phyloP scores from a whole-genome alignment of 1,140 invertebrate genomes.

The Pseudomyrmex concolor region DNA sequence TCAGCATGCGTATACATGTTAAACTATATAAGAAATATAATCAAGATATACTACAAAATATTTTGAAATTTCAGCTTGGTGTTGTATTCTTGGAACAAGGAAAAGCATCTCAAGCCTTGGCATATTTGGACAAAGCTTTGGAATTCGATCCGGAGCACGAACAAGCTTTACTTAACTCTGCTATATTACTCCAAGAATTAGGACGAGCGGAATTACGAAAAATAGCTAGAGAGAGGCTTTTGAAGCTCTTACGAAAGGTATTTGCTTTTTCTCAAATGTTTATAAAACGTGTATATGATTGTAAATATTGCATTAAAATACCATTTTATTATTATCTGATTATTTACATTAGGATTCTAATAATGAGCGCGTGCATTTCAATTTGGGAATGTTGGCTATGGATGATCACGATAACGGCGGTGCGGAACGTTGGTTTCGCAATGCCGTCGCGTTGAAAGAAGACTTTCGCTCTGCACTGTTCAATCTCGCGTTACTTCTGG shows the following conservation, averaged over 20 bases:
- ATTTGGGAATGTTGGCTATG: constrained; percentile 98
- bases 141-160: constrained; percentile 97
- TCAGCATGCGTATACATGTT: background rate
- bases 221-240: constrained; percentile 91
- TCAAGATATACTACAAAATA: background rate
- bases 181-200: constrained; percentile 96
- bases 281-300: background rate
- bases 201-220: constrained; percentile 92
- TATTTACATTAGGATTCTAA: constrained; percentile 87
- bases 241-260: constrained; percentile 92
- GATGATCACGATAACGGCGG: constrained; percentile 95
- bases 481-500: constrained; percentile 95
- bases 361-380: constrained; percentile 96
- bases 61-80: constrained; percentile 89
- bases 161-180: constrained; percentile 97
- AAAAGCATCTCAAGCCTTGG: constrained; percentile 94
- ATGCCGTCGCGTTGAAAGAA: constrained; percentile 92
- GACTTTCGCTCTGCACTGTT: constrained; percentile 97
- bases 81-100: constrained; percentile 97
- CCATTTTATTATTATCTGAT: background rate
- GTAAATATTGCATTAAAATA: background rate
- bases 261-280: background rate
- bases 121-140: constrained; percentile 96
- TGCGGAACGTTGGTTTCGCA: constrained; percentile 95
- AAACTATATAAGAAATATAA: background rate